Conservation (phyloP, 2,888 invertebrate genomes). For the Linnaemya tessellans region DNA sequence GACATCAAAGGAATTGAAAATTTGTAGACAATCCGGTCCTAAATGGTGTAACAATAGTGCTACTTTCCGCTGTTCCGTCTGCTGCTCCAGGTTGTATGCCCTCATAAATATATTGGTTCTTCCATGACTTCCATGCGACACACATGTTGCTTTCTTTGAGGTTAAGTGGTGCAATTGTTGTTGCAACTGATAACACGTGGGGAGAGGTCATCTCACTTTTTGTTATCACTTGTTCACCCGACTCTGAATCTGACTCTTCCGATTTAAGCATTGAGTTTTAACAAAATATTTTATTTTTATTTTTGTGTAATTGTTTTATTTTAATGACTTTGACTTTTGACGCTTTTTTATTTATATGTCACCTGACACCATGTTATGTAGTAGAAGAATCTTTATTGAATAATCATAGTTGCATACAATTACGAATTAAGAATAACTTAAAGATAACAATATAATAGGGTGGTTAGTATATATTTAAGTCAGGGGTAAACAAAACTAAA, state of each 20-base stretch:
- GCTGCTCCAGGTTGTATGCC: slow-evolving; percentile 59
- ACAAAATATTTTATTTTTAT: background rate
- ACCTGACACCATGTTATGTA: no score
- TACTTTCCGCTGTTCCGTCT: slow-evolving; percentile 22
- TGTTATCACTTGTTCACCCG: background rate
- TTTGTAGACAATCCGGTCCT: slow-evolving; percentile 44
- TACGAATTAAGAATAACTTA: no score
- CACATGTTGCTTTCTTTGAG: slow-evolving; percentile 57
- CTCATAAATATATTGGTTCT: slow-evolving; percentile 69
- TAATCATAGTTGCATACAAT: no score
- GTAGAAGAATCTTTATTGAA: no score
- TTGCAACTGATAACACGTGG: slow-evolving; percentile 2
- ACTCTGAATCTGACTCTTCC: background rate
- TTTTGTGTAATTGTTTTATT: no score
- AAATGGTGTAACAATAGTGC: slow-evolving; percentile 53
- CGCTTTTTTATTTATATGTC: no score
- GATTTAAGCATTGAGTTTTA: slow-evolving; percentile 19
- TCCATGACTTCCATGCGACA: slow-evolving; percentile 66
- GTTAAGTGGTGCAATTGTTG: slow-evolving; percentile 55
- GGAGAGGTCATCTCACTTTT: slow-evolving; percentile 1
- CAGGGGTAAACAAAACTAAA: no score
- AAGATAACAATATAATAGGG: no score
- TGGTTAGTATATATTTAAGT: no score
- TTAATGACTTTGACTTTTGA: no score
- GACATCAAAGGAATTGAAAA: slow-evolving; percentile 71